Evolutionary conservation across 92 coral and sea anemone species (phyloP).

Genomic region (Montipora capitata): DNA sequence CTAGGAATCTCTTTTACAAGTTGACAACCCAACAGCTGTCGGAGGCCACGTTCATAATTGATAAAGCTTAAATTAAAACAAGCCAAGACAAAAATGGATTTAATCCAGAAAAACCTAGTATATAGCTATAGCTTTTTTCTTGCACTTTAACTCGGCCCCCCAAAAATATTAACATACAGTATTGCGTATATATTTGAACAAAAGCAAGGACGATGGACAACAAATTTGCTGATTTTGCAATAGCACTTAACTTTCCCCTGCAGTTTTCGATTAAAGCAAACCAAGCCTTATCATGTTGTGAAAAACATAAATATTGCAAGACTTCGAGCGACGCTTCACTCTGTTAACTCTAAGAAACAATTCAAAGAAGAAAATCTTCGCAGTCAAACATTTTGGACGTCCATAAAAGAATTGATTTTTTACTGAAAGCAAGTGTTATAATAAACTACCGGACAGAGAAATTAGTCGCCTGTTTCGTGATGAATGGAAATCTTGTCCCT

Average conservation of each 20-base stretch:
- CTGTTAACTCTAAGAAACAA: slow-evolving; percentile 41
- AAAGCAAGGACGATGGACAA: background rate
- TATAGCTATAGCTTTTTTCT: background rate
- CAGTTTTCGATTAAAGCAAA: slow-evolving; percentile 41
- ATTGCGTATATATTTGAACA: background rate
- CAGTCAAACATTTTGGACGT: background rate
- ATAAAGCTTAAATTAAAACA: slow-evolving; percentile 54
- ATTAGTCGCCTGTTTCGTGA: slow-evolving; percentile 15
- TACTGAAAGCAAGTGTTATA: background rate
- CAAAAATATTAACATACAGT: background rate
- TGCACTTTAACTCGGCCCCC: background rate
- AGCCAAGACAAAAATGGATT: slow-evolving; percentile 49
- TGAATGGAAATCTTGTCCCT: slow-evolving; percentile 3
- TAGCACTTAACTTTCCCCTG: background rate
- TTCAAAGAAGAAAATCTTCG: background rate
- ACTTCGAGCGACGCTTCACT: slow-evolving; percentile 59
- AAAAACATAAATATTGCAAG: slow-evolving; percentile 90
- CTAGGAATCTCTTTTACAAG: slow-evolving; percentile 35
- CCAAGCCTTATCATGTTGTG: slow-evolving; percentile 57
- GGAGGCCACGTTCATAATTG: slow-evolving; percentile 39
- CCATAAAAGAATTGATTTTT: background rate
- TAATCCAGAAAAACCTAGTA: slow-evolving; percentile 9
- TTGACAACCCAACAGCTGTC: slow-evolving; percentile 45
- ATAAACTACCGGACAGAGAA: background rate
- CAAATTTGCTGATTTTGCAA: background rate